Evolutionary conservation across 1,140 invertebrate species (phyloP).

Genomic region (Bradysia coprophila): DNA sequence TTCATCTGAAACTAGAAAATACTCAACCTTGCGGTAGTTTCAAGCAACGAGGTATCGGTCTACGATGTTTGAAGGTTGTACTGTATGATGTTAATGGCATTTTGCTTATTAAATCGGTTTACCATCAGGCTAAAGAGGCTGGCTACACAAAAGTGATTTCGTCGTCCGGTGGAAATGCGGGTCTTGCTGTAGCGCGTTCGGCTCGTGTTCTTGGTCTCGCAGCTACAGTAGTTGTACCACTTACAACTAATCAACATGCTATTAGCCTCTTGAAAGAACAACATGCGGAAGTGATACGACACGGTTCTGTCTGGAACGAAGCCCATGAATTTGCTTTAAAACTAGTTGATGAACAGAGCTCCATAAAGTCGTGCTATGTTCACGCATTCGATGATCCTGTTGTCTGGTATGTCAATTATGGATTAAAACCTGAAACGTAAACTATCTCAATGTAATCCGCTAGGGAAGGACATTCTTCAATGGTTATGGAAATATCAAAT

Average conservation of each 20-base stretch:
- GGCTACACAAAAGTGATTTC: not conserved
- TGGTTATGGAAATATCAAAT: too few relatives aligned
- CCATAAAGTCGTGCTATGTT: too few relatives aligned
- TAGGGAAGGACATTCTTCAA: too few relatives aligned
- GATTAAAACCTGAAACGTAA: too few relatives aligned
- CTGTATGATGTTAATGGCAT: too few relatives aligned
- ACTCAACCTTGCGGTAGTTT: not conserved
- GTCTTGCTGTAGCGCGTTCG: not conserved
- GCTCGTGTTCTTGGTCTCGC: not conserved
- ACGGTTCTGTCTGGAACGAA: not conserved
- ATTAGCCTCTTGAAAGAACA: not conserved
- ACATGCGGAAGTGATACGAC: not conserved
- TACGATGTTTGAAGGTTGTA: not conserved
- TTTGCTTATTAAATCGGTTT: too few relatives aligned
- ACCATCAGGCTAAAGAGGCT: too few relatives aligned
- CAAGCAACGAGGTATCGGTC: not conserved
- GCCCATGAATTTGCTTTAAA: too few relatives aligned
- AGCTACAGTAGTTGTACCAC: not conserved
- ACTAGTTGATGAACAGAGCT: too few relatives aligned
- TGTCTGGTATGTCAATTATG: too few relatives aligned
- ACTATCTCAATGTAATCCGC: too few relatives aligned
- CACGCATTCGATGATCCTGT: too few relatives aligned
- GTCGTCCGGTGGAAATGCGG: not conserved
- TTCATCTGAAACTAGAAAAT: not conserved
- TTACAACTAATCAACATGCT: not conserved